A percentile compares a stretch with the other conserved stretches of the same genome.
Conservation (phyloP, 2,113 vertebrate genomes). For the Puntigrus tetrazona region DNA sequence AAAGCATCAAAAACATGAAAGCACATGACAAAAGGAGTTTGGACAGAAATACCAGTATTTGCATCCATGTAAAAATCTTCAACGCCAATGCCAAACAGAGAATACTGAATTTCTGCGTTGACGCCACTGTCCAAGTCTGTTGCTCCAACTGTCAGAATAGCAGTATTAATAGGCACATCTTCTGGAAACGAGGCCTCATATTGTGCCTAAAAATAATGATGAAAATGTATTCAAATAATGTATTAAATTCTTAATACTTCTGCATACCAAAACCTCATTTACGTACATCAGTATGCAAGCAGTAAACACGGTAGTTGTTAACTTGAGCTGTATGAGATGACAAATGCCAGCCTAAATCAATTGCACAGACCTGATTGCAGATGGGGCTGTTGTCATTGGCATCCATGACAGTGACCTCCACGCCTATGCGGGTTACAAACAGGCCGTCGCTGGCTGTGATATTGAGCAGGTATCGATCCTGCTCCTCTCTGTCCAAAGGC, state of each 20-base stretch:
- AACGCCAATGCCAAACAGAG: conserved; percentile 89
- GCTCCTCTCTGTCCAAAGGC: conserved; percentile 90
- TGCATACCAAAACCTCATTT: not conserved
- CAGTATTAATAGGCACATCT: conserved; percentile 86
- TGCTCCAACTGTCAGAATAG: conserved; percentile 85
- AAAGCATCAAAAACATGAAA: not conserved
- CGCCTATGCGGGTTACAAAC: conserved; percentile 84
- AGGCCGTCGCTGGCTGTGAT: conserved; percentile 93
- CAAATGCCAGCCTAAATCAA: conserved; percentile 21
- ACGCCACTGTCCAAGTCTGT: conserved; percentile 88
- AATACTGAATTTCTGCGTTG: conserved; percentile 90
- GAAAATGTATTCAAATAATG: not conserved
- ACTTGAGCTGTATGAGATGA: not conserved
- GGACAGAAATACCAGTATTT: conserved; percentile 81
- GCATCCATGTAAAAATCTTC: conserved; percentile 94
- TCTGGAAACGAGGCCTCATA: conserved; percentile 88
- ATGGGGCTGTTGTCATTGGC: conserved; percentile 94
- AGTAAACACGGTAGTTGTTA: conserved; percentile 16
- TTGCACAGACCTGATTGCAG: conserved; percentile 86
- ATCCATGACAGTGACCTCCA: conserved; percentile 91
- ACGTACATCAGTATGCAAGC: not conserved
- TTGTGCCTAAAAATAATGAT: conserved; percentile 73
- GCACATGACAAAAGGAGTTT: not conserved
- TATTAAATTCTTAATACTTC: not conserved
- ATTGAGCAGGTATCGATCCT: conserved; percentile 91